Conservation (phyloP, 1,140 invertebrate genomes). For the Drosophila pachea region DNA sequence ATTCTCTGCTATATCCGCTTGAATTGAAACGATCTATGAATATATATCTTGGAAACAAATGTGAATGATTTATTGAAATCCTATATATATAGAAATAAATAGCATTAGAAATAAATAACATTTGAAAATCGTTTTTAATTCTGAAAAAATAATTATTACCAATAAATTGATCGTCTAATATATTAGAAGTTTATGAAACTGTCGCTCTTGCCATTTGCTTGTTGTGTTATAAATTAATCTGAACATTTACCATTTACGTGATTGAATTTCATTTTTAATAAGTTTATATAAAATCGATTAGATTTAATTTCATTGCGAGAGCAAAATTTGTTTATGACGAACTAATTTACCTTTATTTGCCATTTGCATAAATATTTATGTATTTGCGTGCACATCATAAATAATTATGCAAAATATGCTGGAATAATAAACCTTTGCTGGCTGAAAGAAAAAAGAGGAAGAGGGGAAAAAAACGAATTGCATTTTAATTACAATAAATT, state of each 20-base stretch:
- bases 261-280: too few species aligned
- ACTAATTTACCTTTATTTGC: neutral
- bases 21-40: too few species aligned
- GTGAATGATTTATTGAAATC: neutral
- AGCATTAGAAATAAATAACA: neutral
- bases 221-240: neutral
- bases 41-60: neutral
- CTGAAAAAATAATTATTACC: neutral
- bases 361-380: slow-evolving; percentile 13
- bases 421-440: neutral
- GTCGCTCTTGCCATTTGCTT: neutral
- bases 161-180: neutral
- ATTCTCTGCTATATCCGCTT: too few species aligned
- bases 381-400: slow-evolving; percentile 18
- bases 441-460: neutral
- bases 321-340: neutral
- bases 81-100: too few species aligned
- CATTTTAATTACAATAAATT: slow-evolving; percentile 33
- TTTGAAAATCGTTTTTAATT: too few species aligned
- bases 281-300: too few species aligned
- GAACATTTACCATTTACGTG: too few species aligned
- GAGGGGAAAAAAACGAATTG: neutral
- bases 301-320: neutral
- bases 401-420: slow-evolving; percentile 13
- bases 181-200: neutral